A percentile compares a stretch with the other conserved stretches of the same genome.
phyloP scores from a whole-genome alignment of 2,797 vertebrate genomes.

The Epinephelus coioides region DNA sequence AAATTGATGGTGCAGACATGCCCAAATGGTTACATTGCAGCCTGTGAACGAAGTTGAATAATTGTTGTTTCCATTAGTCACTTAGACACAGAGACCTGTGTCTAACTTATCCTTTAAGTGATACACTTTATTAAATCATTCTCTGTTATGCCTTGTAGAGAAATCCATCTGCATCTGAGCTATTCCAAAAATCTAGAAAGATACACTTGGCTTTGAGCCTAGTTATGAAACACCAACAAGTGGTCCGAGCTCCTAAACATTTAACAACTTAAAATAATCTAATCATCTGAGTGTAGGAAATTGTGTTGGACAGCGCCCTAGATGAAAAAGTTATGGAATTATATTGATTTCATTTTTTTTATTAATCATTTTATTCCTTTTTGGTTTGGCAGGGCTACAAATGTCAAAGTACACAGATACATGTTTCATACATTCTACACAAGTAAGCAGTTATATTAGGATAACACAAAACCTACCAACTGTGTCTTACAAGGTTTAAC shows the following conservation, averaged over 20 bases:
- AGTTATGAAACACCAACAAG: not conserved
- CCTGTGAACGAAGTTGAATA: too few species aligned
- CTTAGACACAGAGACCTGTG: too few species aligned
- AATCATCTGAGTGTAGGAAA: conserved; percentile 5
- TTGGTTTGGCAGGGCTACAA: not conserved
- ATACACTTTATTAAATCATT: not conserved
- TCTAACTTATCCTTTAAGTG: too few species aligned
- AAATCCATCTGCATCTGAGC: not conserved
- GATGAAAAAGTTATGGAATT: conserved; percentile 7
- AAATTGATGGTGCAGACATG: too few species aligned
- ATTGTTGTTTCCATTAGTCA: too few species aligned
- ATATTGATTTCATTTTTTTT: not conserved
- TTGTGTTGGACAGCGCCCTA: not conserved
- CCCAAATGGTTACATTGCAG: too few species aligned
- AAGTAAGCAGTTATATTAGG: not conserved
- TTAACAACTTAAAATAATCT: conserved; percentile 3
- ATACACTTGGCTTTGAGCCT: not conserved
- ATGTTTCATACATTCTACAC: not conserved
- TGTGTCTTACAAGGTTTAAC: not conserved
- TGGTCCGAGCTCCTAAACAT: conserved; percentile 7
- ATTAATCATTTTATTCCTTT: not conserved
- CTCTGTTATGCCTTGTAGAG: not conserved
- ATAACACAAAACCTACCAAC: not conserved
- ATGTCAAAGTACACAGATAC: not conserved
- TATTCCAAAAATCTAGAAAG: not conserved